Evolutionary conservation across 2,797 vertebrate genomes (phyloP), one percentile per base, ranked within the genome.

Genomic region (Cirrhinus molitorella): DNA sequence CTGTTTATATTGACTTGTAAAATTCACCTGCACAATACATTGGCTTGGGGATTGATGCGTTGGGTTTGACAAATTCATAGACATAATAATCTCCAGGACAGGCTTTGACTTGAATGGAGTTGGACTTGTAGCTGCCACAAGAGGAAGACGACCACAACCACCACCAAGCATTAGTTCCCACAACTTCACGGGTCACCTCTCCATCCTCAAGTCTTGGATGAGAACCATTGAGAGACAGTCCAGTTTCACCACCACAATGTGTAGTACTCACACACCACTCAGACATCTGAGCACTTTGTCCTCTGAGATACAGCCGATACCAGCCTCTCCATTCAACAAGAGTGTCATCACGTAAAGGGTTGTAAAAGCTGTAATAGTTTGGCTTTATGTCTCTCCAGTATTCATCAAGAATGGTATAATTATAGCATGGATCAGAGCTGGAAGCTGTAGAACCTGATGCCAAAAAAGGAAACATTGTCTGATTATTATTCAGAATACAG

Each of bases 11-110:
- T n/a, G 53, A 57, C 9, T 23, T 57, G n/a, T 55, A 8, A 55
- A 68, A 31, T 28, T 40, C 55, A 84, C 82, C 82, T 49, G 82
- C 76, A 40, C 82, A 84, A 21, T 84, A 84, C 2, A 28, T 25
- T 0, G 65, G 63, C 16, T 19, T 40, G 47, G 57, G 51, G 13
- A 80, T 37, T 2, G 51, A 84, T 23, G 49, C 2, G 14, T 31
- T 7, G 34, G 82, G 66, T 43, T 57, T 57, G 55, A 57, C 55
- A 57, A 57, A 11, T 23, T 57, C n/a, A 57, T 57, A 57, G 55
- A 23, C n/a, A 4, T 57, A 57, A 23, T 57, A 57, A 57, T 57
- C 11, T 57, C 55, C 55, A 2, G 55, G 55, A 57, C 55, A 57
- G 4, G 55, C n/a, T 57, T 57, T 57, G 11, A 57, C n/a, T 57